Evolutionary conservation across 2,113 vertebrate genomes (phyloP).

Genomic region (Eurypyga helias): DNA sequence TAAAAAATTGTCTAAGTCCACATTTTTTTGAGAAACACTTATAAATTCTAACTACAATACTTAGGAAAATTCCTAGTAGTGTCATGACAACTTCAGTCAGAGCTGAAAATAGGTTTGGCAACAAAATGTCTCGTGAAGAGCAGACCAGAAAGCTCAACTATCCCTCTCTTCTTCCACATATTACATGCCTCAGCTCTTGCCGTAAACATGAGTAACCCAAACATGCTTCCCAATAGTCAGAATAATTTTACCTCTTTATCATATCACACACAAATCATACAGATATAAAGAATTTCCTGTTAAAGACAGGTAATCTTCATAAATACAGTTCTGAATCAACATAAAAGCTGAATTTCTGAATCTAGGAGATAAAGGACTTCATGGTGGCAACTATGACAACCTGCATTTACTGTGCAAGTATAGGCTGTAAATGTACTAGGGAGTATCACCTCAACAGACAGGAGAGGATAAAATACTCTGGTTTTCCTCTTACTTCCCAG

Average conservation of each 20-base stretch:
- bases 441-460: neutral
- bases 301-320: neutral
- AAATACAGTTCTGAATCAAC: neutral
- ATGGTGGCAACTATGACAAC: neutral
- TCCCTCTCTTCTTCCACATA: neutral
- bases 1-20: neutral
- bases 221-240: accelerated
- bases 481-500: neutral
- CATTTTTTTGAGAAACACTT: neutral
- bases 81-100: neutral
- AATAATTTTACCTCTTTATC: neutral
- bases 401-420: neutral
- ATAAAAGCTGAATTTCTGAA: neutral
- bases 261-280: neutral
- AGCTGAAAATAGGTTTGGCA: neutral
- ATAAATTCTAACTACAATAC: neutral
- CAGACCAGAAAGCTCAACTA: neutral
- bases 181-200: neutral
- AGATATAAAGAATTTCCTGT: neutral
- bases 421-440: neutral
- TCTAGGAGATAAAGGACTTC: neutral
- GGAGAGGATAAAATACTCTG: neutral
- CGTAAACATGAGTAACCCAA: neutral
- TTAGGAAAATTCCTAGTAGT: neutral
- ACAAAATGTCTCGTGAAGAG: neutral